Percentiles rank a stretch among this genome's conserved stretches.
phyloP scores from a whole-genome alignment of 2,797 vertebrate genomes.

The Nyctibius grandis region DNA sequence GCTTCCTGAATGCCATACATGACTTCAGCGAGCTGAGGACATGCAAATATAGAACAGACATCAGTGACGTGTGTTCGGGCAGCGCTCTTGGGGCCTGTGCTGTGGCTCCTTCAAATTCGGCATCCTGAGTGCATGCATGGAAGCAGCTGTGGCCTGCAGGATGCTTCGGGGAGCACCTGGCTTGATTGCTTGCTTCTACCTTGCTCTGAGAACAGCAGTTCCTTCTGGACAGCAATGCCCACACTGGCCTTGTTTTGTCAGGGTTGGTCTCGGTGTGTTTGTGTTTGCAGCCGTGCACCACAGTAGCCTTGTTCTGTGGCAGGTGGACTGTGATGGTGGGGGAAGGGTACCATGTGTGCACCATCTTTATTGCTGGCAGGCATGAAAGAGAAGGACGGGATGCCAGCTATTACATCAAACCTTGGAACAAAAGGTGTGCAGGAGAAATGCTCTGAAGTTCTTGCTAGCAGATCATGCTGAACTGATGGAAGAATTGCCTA shows the following conservation, averaged over 20 bases:
- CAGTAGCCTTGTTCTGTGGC: background rate
- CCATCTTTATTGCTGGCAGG: background rate
- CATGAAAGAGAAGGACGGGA: background rate
- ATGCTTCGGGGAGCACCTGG: background rate
- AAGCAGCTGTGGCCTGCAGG: background rate
- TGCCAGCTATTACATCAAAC: slow-evolving; percentile 32
- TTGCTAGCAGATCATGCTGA: background rate
- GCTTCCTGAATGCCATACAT: background rate
- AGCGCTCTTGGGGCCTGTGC: rapidly evolving
- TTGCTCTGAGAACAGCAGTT: background rate
- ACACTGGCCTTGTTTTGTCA: background rate
- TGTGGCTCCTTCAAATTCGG: background rate
- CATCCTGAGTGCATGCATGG: background rate
- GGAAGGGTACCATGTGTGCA: background rate
- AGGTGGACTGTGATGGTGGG: background rate
- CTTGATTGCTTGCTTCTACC: background rate
- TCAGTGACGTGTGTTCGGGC: background rate
- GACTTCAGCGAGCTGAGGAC: background rate
- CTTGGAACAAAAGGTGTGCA: background rate
- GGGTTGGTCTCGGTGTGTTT: background rate
- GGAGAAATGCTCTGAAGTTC: background rate
- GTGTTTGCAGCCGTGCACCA: background rate
- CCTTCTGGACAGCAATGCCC: background rate
- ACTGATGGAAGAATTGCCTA: slow-evolving; percentile 9
- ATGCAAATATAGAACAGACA: background rate